Base-by-base conservation (phyloP, 2,113 vertebrate species). In the Rhinolophus sinicus region DNA sequence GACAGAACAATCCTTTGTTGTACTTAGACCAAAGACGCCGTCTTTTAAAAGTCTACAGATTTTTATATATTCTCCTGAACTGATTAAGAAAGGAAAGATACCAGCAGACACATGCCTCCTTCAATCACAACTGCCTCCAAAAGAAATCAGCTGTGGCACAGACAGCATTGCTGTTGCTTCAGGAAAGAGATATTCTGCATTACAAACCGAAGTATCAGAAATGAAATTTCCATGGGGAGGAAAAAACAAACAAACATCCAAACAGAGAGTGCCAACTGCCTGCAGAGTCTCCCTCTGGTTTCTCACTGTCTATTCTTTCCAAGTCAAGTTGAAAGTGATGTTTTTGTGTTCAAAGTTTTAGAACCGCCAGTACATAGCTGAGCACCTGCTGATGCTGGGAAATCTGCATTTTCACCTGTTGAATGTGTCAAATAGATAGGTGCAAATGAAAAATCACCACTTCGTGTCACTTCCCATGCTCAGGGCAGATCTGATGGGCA, bases 241-340 rank as follows among this genome's bases (percentile, higher is more conserved):
- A 73, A 35, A 14, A 28, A 72, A 8, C 62, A 6, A n/a, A 47
- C 16, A 47, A 64, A 65, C 28, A 30, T 26, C 28, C 5, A 35
- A 21, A 86, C 54, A 77, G 12, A 15, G 1, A 38, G 6, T 50
- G 21, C 10, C 62, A 82, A 26, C 13, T 47, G n/a, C 47, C 84
- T 38, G 3, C 28, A 83, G 75, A 75, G 8, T 58, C 44, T 73
- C n/a, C 30, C 11, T 88, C 15, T 88, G 26, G 16, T n/a, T 82
- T 80, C 88, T 65, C 6, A 5, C 44, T 5, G 3, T 22, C 80
- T 54, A 28, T 40, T 80, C 35, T 95, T 96, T 85, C 84, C 60
- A 90, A 95, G 52, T 88, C 70, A 44, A 30, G 33, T 38, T 87
- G 69, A 87, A 93, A 90, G 33, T 80, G 38, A 65, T 92, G 26